Evolutionary conservation across 2,113 vertebrate species (phyloP).

Genomic region (Baryphthengus martii): DNA sequence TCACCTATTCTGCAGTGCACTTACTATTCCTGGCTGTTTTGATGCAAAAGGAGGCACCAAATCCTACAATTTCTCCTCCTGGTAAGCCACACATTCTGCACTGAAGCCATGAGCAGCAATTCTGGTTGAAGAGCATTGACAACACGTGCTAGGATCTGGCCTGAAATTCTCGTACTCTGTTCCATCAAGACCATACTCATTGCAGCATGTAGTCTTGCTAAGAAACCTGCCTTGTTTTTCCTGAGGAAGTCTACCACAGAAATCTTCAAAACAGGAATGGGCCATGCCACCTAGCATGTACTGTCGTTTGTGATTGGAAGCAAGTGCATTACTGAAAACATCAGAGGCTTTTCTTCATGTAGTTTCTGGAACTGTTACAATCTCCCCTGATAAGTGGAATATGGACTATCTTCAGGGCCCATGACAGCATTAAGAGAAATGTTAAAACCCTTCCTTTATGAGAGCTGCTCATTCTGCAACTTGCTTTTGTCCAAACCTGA

Average conservation of each 20-base stretch:
- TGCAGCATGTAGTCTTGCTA: not conserved
- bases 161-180: not conserved
- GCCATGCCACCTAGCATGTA: accelerated
- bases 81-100: not conserved
- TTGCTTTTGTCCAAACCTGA: not conserved
- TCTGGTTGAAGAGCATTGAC: not conserved
- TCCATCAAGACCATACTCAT: not conserved
- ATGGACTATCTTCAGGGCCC: not conserved
- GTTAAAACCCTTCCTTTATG: accelerated
- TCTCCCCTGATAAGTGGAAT: not conserved
- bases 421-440: not conserved
- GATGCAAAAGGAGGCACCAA: not conserved
- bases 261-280: not conserved
- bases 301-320: accelerated
- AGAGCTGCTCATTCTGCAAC: not conserved
- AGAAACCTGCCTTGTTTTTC: not conserved
- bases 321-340: accelerated
- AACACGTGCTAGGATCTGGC: accelerated
- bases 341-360: not conserved
- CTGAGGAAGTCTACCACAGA: not conserved
- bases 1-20: not conserved
- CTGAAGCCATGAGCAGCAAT: accelerated
- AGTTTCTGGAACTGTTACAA: not conserved
- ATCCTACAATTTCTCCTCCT: not conserved
- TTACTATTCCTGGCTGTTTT: not conserved